phyloP scores from a whole-genome alignment of 2,888 invertebrate species.

The Cephus pygmeus region DNA sequence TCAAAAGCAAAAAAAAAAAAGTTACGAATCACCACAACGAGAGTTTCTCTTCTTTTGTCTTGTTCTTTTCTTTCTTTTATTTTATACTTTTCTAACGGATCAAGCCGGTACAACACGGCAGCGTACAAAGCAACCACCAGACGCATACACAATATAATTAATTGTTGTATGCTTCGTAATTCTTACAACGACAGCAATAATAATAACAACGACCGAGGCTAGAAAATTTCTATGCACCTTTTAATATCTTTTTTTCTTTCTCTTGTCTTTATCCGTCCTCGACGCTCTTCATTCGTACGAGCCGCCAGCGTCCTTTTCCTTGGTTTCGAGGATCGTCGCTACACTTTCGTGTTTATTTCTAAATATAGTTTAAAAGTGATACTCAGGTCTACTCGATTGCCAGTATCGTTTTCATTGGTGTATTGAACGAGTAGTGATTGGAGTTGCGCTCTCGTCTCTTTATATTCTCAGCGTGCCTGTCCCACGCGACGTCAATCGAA shows the following conservation, averaged over 20 bases:
- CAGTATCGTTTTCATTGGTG: constrained; percentile 45
- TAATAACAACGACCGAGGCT: not conserved
- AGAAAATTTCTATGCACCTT: not conserved
- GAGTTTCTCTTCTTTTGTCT: not conserved
- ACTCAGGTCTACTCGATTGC: constrained; percentile 50
- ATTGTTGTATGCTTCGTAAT: not conserved
- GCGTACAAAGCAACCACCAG: constrained; percentile 49
- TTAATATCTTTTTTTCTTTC: not conserved
- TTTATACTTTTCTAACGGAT: constrained; percentile 37
- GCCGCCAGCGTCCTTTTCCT: not conserved
- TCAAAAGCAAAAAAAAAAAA: not conserved
- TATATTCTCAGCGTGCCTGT: constrained; percentile 1
- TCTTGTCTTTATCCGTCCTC: not conserved
- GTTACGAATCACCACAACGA: not conserved
- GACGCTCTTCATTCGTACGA: not conserved
- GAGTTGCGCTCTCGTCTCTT: constrained; percentile 56
- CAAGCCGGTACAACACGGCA: constrained; percentile 64
- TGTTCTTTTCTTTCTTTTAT: constrained; percentile 9
- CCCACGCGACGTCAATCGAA: constrained; percentile 27
- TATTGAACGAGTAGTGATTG: constrained; percentile 55
- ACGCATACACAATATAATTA: constrained; percentile 15
- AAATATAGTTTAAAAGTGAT: not conserved
- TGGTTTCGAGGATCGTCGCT: not conserved
- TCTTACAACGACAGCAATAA: not conserved
- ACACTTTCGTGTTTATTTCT: not conserved